phyloP scores from a whole-genome alignment of 1,140 invertebrate genomes.

The Drosophila kikkawai region DNA sequence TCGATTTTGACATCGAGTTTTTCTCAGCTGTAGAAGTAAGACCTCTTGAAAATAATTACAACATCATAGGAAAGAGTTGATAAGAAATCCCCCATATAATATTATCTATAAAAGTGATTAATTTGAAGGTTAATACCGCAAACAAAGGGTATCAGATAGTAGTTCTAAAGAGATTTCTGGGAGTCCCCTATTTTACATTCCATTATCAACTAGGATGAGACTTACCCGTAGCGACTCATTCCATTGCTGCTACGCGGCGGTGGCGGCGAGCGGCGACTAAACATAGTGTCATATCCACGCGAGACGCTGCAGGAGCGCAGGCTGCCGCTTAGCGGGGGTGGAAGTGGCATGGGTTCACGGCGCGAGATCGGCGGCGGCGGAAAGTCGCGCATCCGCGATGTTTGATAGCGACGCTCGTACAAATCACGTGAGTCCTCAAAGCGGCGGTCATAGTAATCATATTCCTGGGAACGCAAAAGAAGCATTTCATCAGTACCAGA shows the following conservation, averaged over 20 bases:
- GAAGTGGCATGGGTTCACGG: constrained; percentile 85
- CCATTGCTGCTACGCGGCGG: constrained; percentile 84
- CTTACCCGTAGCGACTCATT: constrained; percentile 84
- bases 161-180: neutral
- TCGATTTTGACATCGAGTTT: no score
- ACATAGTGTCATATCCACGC: constrained; percentile 91
- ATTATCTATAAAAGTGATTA: neutral
- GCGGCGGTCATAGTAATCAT: constrained; percentile 92
- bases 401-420: constrained; percentile 91
- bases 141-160: neutral
- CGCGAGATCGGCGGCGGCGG: constrained; percentile 87
- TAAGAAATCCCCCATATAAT: neutral
- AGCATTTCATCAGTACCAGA: neutral
- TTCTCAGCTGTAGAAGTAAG: neutral
- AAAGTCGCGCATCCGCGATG: constrained; percentile 87
- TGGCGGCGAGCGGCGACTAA: constrained; percentile 91
- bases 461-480: constrained; percentile 87
- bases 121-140: neutral
- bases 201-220: neutral
- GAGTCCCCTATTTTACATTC: neutral
- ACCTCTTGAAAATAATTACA: neutral
- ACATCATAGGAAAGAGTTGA: neutral
- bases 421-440: constrained; percentile 92
- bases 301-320: constrained; percentile 87
- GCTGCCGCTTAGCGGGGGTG: constrained; percentile 85